phyloP scores from a whole-genome alignment of 2,113 vertebrate species.

The Oostethus manadensis region DNA sequence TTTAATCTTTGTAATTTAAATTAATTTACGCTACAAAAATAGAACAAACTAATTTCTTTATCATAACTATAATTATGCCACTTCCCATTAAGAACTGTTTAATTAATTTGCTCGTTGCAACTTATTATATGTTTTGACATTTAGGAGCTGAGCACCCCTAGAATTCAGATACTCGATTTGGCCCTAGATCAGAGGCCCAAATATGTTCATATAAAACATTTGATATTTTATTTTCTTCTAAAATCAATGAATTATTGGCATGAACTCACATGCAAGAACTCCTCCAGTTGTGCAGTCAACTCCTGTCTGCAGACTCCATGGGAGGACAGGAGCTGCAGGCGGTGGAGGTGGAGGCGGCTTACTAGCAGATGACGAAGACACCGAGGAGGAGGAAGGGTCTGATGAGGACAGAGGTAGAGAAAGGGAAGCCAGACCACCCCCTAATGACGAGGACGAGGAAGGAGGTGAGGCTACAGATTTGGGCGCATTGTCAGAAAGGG shows the following conservation, averaged over 20 bases:
- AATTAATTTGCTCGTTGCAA: too few relatives aligned
- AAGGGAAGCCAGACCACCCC: slow-evolving; percentile 44
- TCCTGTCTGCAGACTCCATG: slow-evolving; percentile 85
- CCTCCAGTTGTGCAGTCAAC: slow-evolving; percentile 89
- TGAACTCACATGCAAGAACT: slow-evolving; percentile 83
- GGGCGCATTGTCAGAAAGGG: slow-evolving; percentile 51
- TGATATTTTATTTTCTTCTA: too few relatives aligned
- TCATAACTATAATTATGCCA: too few relatives aligned
- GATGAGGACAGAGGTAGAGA: slow-evolving; percentile 59
- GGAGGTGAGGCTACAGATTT: slow-evolving; percentile 66
- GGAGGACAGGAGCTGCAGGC: slow-evolving; percentile 62
- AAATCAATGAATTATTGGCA: neutral
- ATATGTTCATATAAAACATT: too few relatives aligned
- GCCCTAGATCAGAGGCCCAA: too few relatives aligned
- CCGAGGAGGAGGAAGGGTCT: slow-evolving; percentile 70
- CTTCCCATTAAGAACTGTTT: too few relatives aligned
- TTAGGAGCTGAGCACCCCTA: too few relatives aligned
- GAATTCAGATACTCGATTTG: too few relatives aligned
- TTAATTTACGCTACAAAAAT: too few relatives aligned
- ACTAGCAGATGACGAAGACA: slow-evolving; percentile 70
- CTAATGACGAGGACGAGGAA: slow-evolving; percentile 59
- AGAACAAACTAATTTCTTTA: too few relatives aligned
- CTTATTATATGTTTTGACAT: too few relatives aligned
- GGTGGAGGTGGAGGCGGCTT: slow-evolving; percentile 68
- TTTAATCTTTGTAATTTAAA: too few relatives aligned